Percentiles rank a stretch among this genome's conserved stretches.
Conservation (phyloP, 2,888 invertebrate species). For the Drosophila colorata region DNA sequence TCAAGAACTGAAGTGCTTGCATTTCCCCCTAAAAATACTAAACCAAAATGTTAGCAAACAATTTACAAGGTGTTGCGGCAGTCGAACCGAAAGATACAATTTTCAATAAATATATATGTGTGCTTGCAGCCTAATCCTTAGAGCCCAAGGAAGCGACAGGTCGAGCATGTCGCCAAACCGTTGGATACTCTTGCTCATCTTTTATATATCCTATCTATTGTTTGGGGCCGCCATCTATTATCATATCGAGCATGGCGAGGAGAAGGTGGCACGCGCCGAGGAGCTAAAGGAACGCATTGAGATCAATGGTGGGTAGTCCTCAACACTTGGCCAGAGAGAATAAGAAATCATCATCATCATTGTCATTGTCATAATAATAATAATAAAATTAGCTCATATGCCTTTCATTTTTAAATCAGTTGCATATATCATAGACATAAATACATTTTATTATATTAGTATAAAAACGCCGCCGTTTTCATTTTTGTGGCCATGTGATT, state of each 20-base stretch:
- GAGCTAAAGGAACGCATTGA: conserved; percentile 88
- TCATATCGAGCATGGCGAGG: conserved; percentile 91
- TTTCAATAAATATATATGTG: conserved; percentile 5
- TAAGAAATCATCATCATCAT: no score
- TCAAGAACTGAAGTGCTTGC: conserved; percentile 33
- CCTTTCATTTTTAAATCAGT: not conserved
- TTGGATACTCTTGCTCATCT: conserved; percentile 90
- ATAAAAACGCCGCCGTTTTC: conserved; percentile 2
- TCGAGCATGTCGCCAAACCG: conserved; percentile 91
- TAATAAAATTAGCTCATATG: not conserved
- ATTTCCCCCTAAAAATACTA: conserved; percentile 3
- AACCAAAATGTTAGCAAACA: conserved; percentile 32
- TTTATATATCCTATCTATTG: conserved; percentile 91
- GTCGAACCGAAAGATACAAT: not conserved
- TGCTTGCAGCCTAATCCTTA: conserved; percentile 30
- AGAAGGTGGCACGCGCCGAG: conserved; percentile 87
- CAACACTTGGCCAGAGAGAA: not conserved
- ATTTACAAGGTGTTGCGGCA: conserved; percentile 30
- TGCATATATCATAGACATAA: conserved; percentile 28
- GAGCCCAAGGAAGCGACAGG: conserved; percentile 45
- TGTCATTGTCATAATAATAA: conserved; percentile 1
- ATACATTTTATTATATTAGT: conserved; percentile 30
- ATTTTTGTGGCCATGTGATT: conserved; percentile 59
- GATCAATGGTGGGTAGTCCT: conserved; percentile 88
- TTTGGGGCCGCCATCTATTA: conserved; percentile 95